Conservation (phyloP, 2,888 invertebrate genomes). For the Microdon myrmicae region DNA sequence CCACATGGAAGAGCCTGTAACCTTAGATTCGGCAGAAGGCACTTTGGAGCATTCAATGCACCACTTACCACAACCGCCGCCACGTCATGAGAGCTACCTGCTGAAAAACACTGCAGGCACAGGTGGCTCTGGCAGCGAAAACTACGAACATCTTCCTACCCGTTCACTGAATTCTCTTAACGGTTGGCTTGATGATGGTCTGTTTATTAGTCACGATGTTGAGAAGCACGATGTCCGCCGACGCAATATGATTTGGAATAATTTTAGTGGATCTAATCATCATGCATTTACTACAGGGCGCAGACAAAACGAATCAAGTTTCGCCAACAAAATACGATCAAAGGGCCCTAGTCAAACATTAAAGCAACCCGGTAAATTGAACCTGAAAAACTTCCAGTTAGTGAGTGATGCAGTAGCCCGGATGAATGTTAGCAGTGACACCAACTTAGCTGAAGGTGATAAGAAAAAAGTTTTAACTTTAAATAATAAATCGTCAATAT, state of each 20-base stretch:
- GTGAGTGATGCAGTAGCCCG: conserved; percentile 86
- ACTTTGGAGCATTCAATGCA: conserved; percentile 78
- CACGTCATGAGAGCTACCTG: conserved; percentile 82
- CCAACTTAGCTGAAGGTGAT: conserved; percentile 63
- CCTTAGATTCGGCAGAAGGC: conserved; percentile 75
- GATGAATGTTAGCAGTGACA: conserved; percentile 73
- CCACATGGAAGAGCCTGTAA: conserved; percentile 80
- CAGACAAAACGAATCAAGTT: conserved; percentile 69
- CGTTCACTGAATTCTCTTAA: conserved; percentile 68
- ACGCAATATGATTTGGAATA: conserved; percentile 69
- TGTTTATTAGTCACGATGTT: conserved; percentile 65
- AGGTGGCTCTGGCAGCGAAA: conserved; percentile 72
- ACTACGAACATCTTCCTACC: conserved; percentile 74
- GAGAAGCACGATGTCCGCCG: conserved; percentile 63
- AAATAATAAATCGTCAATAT: conserved; percentile 62
- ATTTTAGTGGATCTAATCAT: conserved; percentile 74
- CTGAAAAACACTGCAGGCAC: conserved; percentile 71
- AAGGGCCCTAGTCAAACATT: conserved; percentile 77
- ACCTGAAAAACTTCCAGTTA: conserved; percentile 88
- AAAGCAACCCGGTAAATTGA: conserved; percentile 89
- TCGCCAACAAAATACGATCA: conserved; percentile 71
- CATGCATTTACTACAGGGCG: conserved; percentile 79
- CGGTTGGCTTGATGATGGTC: conserved; percentile 70
- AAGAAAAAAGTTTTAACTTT: conserved; percentile 59
- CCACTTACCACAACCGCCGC: conserved; percentile 73